Percentiles rank a stretch among this genome's conserved stretches.
phyloP scores from a whole-genome alignment of 2,797 vertebrate species.

The Etheostoma nigrum region DNA sequence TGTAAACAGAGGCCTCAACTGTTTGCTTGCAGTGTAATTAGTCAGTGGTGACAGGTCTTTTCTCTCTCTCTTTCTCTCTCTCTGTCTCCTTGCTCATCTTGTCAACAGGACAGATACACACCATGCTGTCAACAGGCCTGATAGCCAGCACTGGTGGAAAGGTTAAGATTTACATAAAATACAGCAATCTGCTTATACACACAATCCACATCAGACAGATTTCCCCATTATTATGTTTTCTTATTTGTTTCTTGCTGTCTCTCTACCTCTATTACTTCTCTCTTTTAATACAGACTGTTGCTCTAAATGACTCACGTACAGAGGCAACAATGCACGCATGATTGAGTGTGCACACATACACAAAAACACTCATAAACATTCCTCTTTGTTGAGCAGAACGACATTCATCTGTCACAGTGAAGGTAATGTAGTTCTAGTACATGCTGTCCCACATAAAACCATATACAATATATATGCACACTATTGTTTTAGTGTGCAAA shows the following conservation, averaged over 20 bases:
- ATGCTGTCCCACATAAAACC: slow-evolving; percentile 38
- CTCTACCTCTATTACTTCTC: slow-evolving; percentile 29
- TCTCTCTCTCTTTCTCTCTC: slow-evolving; percentile 60
- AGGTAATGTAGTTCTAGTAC: slow-evolving; percentile 33
- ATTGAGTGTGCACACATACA: slow-evolving; percentile 43
- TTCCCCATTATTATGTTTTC: slow-evolving; percentile 51
- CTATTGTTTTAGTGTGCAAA: slow-evolving; percentile 42
- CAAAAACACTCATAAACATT: slow-evolving; percentile 56
- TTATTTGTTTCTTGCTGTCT: slow-evolving; percentile 14
- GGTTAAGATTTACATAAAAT: slow-evolving; percentile 83
- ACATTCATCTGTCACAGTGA: slow-evolving; percentile 60
- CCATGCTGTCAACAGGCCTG: slow-evolving; percentile 77
- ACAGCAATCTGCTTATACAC: slow-evolving; percentile 71
- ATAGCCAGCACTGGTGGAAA: slow-evolving; percentile 74
- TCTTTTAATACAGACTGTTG: slow-evolving; percentile 30
- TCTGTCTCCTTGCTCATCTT: slow-evolving; percentile 67
- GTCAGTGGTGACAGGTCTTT: slow-evolving; percentile 76
- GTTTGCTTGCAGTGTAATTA: slow-evolving; percentile 80
- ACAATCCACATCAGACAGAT: slow-evolving; percentile 59
- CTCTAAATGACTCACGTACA: slow-evolving; percentile 48
- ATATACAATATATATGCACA: slow-evolving; percentile 28
- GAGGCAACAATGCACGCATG: slow-evolving; percentile 39
- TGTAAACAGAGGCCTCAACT: slow-evolving; percentile 81
- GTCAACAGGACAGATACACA: slow-evolving; percentile 75
- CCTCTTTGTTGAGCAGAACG: slow-evolving; percentile 57